These are phyloP conservation scores for Pristionchus exspectatus DNA, from an alignment of 2,888 invertebrate genomes.

Conservation along the genomic window DNA sequence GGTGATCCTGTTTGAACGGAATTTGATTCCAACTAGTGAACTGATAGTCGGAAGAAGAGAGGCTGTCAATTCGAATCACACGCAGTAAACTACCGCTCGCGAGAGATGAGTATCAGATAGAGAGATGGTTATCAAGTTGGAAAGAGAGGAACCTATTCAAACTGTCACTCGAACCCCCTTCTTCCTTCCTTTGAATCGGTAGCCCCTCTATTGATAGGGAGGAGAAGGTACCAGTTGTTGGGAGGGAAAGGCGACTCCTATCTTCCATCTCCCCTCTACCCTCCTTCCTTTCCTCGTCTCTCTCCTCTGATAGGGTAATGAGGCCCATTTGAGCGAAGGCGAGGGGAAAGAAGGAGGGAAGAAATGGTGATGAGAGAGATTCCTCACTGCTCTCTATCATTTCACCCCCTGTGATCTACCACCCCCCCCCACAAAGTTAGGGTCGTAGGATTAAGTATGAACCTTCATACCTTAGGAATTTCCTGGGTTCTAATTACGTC, in stretches of 20 bases:
- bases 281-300: background rate
- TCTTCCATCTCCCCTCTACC: conserved; percentile 22
- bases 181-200: conserved; percentile 25
- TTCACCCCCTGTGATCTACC: conserved; percentile 14
- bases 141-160: conserved; percentile 22
- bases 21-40: too few species aligned
- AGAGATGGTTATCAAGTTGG: conserved; percentile 35
- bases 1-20: too few species aligned
- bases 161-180: conserved; percentile 45
- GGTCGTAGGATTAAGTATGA: too few species aligned
- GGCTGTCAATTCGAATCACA: conserved; percentile 38
- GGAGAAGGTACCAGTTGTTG: background rate
- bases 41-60: background rate
- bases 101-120: background rate
- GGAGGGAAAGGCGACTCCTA: conserved; percentile 33
- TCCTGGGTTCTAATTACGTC: too few species aligned
- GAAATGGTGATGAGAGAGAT: conserved; percentile 41
- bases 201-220: conserved; percentile 46
- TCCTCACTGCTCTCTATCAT: conserved; percentile 43
- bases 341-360: background rate
- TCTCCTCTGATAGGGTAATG: conserved; percentile 50
- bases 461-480: too few species aligned
- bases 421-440: too few species aligned
- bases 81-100: conserved; percentile 40
- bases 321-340: background rate